Conservation (phyloP, 2,888 invertebrate genomes). For the Synergus gifuensis region DNA sequence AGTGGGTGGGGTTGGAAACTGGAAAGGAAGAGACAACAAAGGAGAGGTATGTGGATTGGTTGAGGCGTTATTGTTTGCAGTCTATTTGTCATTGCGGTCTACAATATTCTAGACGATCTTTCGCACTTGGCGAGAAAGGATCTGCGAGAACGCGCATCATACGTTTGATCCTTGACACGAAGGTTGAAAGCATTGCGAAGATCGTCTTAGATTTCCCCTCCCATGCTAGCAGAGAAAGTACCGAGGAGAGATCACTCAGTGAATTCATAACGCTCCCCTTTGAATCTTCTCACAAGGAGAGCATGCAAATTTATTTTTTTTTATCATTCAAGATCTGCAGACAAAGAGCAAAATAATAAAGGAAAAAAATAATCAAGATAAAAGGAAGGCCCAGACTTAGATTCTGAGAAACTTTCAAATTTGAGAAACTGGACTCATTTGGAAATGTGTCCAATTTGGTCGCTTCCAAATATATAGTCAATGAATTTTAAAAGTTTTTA, state of each 20-base stretch:
- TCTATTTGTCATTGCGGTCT: constrained; percentile 43
- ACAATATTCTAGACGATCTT: constrained; percentile 45
- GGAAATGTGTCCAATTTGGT: neutral
- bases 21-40: constrained; percentile 51
- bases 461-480: no score
- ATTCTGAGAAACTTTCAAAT: neutral
- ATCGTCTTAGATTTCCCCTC: constrained; percentile 34
- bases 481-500: no score
- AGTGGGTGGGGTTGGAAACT: constrained; percentile 43
- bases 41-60: constrained; percentile 51
- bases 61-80: constrained; percentile 49
- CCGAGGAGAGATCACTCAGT: constrained; percentile 16
- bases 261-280: constrained; percentile 19
- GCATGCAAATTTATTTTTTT: neutral
- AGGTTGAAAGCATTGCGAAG: constrained; percentile 29
- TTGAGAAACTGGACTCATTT: neutral
- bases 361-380: neutral
- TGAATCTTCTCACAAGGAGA: neutral
- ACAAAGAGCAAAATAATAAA: neutral
- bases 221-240: constrained; percentile 27
- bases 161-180: constrained; percentile 36
- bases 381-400: neutral
- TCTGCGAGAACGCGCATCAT: neutral
- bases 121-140: constrained; percentile 45
- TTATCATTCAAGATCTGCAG: neutral